Conservation (phyloP, 2,797 vertebrate species). For the Hoplostethus atlanticus region DNA sequence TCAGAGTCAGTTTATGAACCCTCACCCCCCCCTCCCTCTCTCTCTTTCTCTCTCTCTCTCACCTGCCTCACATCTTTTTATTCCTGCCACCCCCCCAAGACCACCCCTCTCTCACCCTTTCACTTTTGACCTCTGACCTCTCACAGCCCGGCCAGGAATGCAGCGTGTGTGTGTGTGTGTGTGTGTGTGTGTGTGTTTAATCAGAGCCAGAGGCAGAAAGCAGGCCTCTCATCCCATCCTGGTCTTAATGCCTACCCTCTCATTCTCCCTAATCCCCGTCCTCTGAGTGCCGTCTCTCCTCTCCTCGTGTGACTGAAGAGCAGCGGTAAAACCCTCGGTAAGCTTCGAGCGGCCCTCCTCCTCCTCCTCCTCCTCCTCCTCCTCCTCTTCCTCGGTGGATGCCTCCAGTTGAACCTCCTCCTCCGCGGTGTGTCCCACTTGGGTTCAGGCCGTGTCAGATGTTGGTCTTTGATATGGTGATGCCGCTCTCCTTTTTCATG, state of each 20-base stretch:
- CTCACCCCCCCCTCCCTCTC: not conserved
- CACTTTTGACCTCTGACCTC: conserved; percentile 41
- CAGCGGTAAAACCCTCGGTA: conserved; percentile 10
- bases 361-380: conserved; percentile 16
- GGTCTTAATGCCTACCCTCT: not conserved
- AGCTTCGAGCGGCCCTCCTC: conserved; percentile 6
- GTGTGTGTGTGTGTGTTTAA: conserved; percentile 13
- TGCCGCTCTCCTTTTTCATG: conserved; percentile 21
- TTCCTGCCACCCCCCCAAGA: conserved; percentile 13
- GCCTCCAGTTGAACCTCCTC: conserved; percentile 4
- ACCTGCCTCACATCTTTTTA: conserved; percentile 2
- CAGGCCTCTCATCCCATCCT: conserved; percentile 18
- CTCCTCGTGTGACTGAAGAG: conserved; percentile 18
- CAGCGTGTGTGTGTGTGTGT: not conserved
- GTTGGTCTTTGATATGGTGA: conserved; percentile 69
- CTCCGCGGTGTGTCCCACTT: conserved; percentile 4
- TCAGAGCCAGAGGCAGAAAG: conserved; percentile 51
- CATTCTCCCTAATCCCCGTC: conserved; percentile 50
- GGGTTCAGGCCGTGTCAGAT: conserved; percentile 45
- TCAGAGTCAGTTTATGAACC: not conserved
- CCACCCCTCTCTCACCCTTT: conserved; percentile 23
- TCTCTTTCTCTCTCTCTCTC: not conserved
- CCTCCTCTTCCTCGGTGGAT: not conserved
- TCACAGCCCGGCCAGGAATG: conserved; percentile 6
- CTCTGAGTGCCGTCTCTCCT: conserved; percentile 20